Base-by-base conservation (phyloP, 2,113 vertebrate genomes). In the Callipepla squamata region DNA sequence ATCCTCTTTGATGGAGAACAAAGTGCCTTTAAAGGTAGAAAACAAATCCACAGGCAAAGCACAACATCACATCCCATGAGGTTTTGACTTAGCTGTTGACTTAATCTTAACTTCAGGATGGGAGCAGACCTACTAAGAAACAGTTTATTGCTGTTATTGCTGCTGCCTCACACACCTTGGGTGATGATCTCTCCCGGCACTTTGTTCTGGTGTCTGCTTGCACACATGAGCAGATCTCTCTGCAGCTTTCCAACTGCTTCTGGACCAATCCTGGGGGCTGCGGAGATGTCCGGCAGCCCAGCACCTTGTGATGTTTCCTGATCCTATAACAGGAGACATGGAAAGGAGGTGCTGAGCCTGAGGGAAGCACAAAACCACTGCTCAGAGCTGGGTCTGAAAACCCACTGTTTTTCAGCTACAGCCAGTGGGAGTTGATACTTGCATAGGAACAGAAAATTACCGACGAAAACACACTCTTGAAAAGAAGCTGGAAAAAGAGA, bases 211-310 rank as follows among this genome's bases (percentile, higher is more conserved):
- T 86, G 44, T 68, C 80, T 89, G 36, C 30, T 36, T 30, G 30
- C 30, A 53, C 0, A 2, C 36, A 18, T 1, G 2, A 40, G 30
- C n/a, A 32, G 34, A 26, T 12, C 40, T 51, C 30, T 47, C 26
- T 38, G 57, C 13, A 55, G 18, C 47, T 53, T 36, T 23, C 47
- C 77, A 50, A n/a, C 13, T 23, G 51, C 16, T 80, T 83, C 34
- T 69, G 59, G 44, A n/a, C 11, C 26, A 50, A 25, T 25, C 61
- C 36, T 62, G 22, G 16, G 61, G 61, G 61, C 61, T 62, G 61
- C 61, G 5, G 34, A 70, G 55, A 45, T 7, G 3, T 69, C 73
- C 23, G 23, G 13, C 0, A 70, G n/a, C 22, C 2, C 6, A 80
- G 42, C 14, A 48, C 0, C 5, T 55, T 42, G 69, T 4, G 30